Percentiles rank a stretch among this genome's conserved stretches.
Conservation (phyloP, 2,797 vertebrate genomes). For the Hippopotamyrus pictus region DNA sequence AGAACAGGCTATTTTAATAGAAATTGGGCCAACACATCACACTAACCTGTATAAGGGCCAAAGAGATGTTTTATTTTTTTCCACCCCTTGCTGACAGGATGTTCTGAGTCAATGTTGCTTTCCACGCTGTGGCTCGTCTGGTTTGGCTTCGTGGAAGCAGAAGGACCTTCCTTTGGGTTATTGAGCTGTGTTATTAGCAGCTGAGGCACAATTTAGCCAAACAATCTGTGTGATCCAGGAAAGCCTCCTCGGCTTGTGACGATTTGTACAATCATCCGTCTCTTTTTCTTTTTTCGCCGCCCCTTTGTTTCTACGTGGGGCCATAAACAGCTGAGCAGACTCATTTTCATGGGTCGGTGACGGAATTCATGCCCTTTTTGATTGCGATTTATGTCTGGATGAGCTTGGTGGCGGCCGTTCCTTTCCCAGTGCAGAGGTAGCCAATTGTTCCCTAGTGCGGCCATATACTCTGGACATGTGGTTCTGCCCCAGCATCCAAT, state of each 20-base stretch:
- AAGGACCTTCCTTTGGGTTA: constrained; percentile 43
- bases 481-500: background rate
- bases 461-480: constrained; percentile 3
- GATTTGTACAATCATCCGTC: background rate
- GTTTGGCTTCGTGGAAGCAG: constrained; percentile 30
- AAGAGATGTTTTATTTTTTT: constrained; percentile 29
- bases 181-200: constrained; percentile 37
- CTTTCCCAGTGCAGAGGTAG: background rate
- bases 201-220: constrained; percentile 16
- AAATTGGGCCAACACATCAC: constrained; percentile 31
- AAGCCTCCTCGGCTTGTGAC: background rate
- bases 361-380: background rate
- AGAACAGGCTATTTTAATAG: constrained; percentile 20
- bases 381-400: background rate
- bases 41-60: constrained; percentile 35
- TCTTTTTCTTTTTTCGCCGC: background rate
- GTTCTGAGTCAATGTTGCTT: constrained; percentile 37
- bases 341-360: background rate
- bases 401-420: background rate
- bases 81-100: constrained; percentile 29
- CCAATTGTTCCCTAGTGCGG: background rate
- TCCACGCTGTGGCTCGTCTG: constrained; percentile 28
- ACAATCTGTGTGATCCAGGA: background rate
- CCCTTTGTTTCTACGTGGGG: background rate
- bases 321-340: background rate